Percentiles rank a stretch among this genome's conserved stretches.
phyloP scores from a whole-genome alignment of 2,888 invertebrate species.

The Cecidostiba fungosa region DNA sequence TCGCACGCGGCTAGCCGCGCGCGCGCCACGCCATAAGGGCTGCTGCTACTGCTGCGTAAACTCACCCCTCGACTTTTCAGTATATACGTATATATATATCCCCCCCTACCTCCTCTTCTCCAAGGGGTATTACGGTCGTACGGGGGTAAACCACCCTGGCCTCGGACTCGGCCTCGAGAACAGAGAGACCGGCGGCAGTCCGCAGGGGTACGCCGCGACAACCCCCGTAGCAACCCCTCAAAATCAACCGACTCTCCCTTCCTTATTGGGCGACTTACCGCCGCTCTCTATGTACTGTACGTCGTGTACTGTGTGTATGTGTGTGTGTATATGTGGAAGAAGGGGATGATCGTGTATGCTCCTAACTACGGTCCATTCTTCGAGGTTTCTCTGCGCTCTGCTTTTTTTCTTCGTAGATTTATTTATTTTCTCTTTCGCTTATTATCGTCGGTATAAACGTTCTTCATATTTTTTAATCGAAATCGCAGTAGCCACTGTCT shows the following conservation, averaged over 20 bases:
- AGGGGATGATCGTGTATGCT: slow-evolving; percentile 4
- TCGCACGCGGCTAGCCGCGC: slow-evolving; percentile 53
- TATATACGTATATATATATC: not conserved
- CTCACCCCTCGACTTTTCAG: slow-evolving; percentile 56
- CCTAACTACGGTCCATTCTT: slow-evolving; percentile 8
- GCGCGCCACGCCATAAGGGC: slow-evolving; percentile 23
- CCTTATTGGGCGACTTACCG: slow-evolving; percentile 64
- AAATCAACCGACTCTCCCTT: slow-evolving; percentile 77
- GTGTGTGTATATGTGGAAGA: too few species aligned
- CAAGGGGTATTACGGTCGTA: slow-evolving; percentile 73
- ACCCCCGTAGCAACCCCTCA: slow-evolving; percentile 80
- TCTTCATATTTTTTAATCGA: too few species aligned
- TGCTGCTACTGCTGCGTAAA: slow-evolving; percentile 26
- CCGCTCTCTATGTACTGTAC: slow-evolving; percentile 25
- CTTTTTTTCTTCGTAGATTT: too few species aligned
- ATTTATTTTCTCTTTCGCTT: not conserved
- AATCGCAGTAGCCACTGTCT: not conserved
- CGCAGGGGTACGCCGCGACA: slow-evolving; percentile 79
- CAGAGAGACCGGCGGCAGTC: slow-evolving; percentile 79
- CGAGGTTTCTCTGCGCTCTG: not conserved
- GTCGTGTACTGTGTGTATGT: not conserved
- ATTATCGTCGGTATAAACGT: not conserved
- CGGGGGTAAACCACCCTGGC: slow-evolving; percentile 74
- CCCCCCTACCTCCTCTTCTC: slow-evolving; percentile 66
- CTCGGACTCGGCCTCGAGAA: slow-evolving; percentile 69